Evolutionary conservation across 53 echinoderm and acorn worm species (phyloP).

Genomic region (Temnopleurus reevesii): DNA sequence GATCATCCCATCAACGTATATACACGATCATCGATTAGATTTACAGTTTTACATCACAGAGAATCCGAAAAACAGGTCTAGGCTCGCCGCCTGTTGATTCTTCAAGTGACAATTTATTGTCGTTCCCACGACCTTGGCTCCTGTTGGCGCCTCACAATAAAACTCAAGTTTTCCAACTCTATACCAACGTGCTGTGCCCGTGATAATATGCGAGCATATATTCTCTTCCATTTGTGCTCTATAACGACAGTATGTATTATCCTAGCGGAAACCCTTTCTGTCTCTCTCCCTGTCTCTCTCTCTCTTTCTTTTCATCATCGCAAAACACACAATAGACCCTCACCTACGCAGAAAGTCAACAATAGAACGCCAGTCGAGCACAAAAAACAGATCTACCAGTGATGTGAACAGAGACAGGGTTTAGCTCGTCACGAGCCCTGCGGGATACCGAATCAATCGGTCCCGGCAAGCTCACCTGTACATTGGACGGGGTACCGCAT

Average conservation of each 20-base stretch:
- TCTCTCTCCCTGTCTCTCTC: background rate
- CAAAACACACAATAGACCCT: constrained; percentile 21
- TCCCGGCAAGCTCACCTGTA: background rate
- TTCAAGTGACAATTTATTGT: background rate
- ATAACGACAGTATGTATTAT: background rate
- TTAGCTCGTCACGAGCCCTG: too few relatives aligned
- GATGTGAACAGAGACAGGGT: background rate
- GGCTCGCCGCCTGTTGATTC: background rate
- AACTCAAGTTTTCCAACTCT: background rate
- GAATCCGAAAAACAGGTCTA: background rate
- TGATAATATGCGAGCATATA: background rate
- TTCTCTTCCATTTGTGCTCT: too few relatives aligned
- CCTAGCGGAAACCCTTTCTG: background rate
- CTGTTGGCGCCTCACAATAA: background rate
- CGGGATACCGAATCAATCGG: too few relatives aligned
- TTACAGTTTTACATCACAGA: background rate
- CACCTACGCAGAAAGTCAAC: constrained; percentile 60
- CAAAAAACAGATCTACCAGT: background rate
- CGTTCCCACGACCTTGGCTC: constrained; percentile 55
- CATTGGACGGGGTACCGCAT: background rate
- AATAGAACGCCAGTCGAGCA: constrained; percentile 24
- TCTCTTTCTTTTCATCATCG: background rate
- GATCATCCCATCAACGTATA: background rate
- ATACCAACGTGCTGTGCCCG: background rate
- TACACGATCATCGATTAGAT: background rate